Base-by-base conservation (phyloP, 1,140 invertebrate species). In the Trichonephila clavata region DNA sequence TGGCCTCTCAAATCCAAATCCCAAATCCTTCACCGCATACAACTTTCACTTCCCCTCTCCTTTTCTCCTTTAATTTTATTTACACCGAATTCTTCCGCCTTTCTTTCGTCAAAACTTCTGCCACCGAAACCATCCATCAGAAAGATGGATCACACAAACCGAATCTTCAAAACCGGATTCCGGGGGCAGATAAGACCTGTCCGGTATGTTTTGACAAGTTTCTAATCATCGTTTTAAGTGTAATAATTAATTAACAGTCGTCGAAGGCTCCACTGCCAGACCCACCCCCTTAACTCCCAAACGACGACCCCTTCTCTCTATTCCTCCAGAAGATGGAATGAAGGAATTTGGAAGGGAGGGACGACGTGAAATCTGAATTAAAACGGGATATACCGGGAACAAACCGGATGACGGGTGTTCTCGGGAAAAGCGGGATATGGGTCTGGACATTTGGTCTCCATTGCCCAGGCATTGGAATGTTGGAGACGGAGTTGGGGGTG, bases 171-270 rank as follows among this genome's bases (percentile, higher is more conserved):
- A n/a, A 27, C 20, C 50, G n/a, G 59, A 50, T 84, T 43, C 81
- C 50, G 7, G 57, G 24, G 20, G 50, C 43, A 57, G 57, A 86
- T 86, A 86, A 86, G n/a, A 61, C 59, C 84, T 86, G 84, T 57
- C 50, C 65, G 86, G 86, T 68, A 68, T 88, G 86, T 71, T 88
- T 88, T 88, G 86, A 88, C 86, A 88, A 50, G 61, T 68, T 88
- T 71, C 86, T 88, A 88, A 88, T 88, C 86, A 88, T 88, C 86
- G 86, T 88, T 88, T 88, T 88, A 88, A 88, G 86, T 68, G 86
- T 88, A 88, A 88, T 68, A 88, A 88, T 88, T 88, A 88, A 88
- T 88, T 88, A 88, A 88, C 86, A 88, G 32, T 63, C 59, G 61
- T 50, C 27, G 86, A 32, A 60, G 27, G 27, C 32, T 10, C 61